Base-by-base conservation (phyloP, 2,888 invertebrate genomes). In the Lagria hirta region DNA sequence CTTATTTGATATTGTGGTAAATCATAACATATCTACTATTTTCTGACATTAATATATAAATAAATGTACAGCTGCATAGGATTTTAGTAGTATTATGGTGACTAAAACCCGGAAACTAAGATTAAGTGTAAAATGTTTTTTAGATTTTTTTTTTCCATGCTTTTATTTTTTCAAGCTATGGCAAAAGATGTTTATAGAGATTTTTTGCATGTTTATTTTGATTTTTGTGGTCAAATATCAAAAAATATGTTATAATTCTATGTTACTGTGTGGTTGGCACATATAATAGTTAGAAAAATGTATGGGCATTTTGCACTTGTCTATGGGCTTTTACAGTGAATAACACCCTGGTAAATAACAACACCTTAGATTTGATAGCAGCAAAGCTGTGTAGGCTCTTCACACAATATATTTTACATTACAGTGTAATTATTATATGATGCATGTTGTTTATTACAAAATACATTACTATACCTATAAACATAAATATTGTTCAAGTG, bases 341-440 rank as follows among this genome's bases (percentile, higher is more conserved):
- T 57, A 58, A 57, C 58, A 62, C 59, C 58, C 56, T 55, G 49
- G 49, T 51, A 40, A 57, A 49, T 55, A 54, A 53, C 48, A 54
- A 41, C 48, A 52, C 54, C 24, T 50, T 60, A 61, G 61, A 58
- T 64, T 64, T 65, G 61, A 66, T 65, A 64, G 66, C 66, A 66
- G 66, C 66, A 66, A 64, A 66, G 66, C 64, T 65, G 59, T 52
- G 57, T 61, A 62, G 62, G 65, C 64, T 65, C 64, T 55, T 49
- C 55, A 56, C 51, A 41, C 43, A 40, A 36, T 36, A 55, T 51
- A 47, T 54, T 50, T 43, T 52, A 54, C 44, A 54, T 54, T 61
- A 62, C 60, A 60, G 57, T 65, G 63, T 66, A 63, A 64, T 64
- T 64, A 63, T 64, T 63, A 62, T 61, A 61, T 61, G 57, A 60